Conservation (phyloP, 2,797 vertebrate genomes). For the Neomorphus geoffroyi region DNA sequence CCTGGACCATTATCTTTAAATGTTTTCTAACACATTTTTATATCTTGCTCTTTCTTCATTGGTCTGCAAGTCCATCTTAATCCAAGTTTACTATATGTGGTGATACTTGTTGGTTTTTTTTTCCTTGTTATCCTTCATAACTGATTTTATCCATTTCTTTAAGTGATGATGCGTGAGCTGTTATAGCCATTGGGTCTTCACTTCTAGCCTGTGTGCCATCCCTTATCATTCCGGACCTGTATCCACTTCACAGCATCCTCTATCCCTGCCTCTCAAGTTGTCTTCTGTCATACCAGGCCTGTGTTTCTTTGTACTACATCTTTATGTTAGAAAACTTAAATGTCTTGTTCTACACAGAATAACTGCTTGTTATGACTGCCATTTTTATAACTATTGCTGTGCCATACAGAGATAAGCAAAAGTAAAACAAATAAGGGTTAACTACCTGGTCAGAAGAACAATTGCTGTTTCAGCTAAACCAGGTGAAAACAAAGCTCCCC, state of each 20-base stretch:
- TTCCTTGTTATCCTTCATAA: no score
- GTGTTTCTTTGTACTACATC: neutral
- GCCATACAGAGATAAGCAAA: neutral
- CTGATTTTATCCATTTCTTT: neutral
- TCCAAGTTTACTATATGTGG: neutral
- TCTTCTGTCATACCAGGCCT: neutral
- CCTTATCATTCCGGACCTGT: neutral
- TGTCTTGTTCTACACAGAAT: neutral
- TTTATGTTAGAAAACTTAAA: neutral
- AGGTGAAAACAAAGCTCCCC: neutral
- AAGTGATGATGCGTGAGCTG: neutral
- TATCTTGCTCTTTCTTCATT: neutral
- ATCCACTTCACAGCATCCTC: neutral
- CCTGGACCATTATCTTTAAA: neutral
- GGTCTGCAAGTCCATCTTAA: neutral
- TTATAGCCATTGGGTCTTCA: neutral
- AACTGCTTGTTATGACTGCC: neutral
- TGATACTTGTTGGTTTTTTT: neutral
- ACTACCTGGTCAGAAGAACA: neutral
- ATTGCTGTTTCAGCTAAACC: neutral
- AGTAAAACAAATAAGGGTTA: neutral
- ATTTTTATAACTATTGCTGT: neutral
- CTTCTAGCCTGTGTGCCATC: neutral
- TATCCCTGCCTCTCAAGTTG: neutral
- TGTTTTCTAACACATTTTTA: neutral